Evolutionary conservation across 2,113 vertebrate species (phyloP), one percentile per base, ranked within the genome.

Genomic region (Pelvicachromis taeniatus): DNA sequence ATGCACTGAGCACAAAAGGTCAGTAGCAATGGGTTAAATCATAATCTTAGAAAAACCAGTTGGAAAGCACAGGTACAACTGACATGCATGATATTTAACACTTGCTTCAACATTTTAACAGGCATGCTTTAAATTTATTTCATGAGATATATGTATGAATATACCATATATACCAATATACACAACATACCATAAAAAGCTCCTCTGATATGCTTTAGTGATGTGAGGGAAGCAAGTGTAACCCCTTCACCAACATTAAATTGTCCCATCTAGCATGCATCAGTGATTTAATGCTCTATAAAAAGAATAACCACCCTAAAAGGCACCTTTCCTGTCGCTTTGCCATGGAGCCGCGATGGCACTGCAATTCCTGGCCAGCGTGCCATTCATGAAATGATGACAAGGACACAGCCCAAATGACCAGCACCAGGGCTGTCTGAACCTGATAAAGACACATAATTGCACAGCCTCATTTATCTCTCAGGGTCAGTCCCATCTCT

Each of bases 401-500:
- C 95, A 93, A 94, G 94, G 94, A 94, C 93, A 91, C 77, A 78
- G 85, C 79, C 56, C 80, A 55, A 85, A 89, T 92, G 90, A 90
- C 85, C 68, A 85, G 79, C 79, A 83, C 77, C 70, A 14, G 54
- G 90, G 70, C 92, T 94, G 93, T 89, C 38, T 86, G 65, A 56
- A 83, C 85, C 94, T 89, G 94, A 95, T 95, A 95, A 94, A 95
- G 92, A 93, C 89, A 90, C 90, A 86, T 93, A 93, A 95, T 95
- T 94, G 94, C 89, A 29, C 82, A 26, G 85, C 77, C 80, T 78
- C 89, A 92, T 95, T 94, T 94, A 95, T 95, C 92, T 94, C 73
- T 81, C 79, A n/a, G 86, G 85, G 87, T 92, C 89, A 91, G 87
- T 88, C 77, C 92, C 91, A 94, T 94, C 90, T 89, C 86, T 73